Percentiles rank a stretch among this genome's conserved stretches.
Evolutionary conservation across 2,113 vertebrate species (phyloP).

Genomic region (Macheiramphus alcinus): DNA sequence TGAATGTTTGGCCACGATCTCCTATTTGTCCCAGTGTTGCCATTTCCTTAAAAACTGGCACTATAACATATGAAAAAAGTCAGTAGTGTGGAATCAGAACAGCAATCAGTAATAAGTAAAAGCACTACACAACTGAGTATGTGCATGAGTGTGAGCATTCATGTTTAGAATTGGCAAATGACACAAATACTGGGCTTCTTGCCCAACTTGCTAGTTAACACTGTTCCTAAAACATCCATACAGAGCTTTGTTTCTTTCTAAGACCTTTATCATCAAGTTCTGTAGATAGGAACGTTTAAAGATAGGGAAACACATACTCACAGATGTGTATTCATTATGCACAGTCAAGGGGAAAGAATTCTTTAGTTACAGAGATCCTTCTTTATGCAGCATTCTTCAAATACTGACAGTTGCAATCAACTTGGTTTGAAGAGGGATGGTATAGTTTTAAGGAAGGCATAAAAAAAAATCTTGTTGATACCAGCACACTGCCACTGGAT

Average conservation of each 20-base stretch:
- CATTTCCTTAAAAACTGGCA: not conserved
- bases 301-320: not conserved
- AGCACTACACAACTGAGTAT: not conserved
- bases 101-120: not conserved
- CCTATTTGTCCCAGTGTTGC: not conserved
- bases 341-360: not conserved
- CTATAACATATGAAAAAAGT: not conserved
- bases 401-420: not conserved
- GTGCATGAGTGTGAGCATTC: not conserved
- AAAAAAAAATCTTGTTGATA: not conserved
- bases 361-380: not conserved
- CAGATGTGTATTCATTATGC: not conserved
- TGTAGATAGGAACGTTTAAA: not conserved
- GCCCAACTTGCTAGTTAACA: not conserved
- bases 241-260: not conserved
- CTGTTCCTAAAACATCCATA: not conserved
- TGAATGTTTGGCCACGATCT: not conserved
- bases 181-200: not conserved
- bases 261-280: not conserved
- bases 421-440: not conserved
- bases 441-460: not conserved
- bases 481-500: not conserved
- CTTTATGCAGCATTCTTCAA: not conserved
- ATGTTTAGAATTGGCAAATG: not conserved
- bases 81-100: not conserved